Evolutionary conservation across 2,888 invertebrate species (phyloP).

Genomic region (Dynastes tityus): DNA sequence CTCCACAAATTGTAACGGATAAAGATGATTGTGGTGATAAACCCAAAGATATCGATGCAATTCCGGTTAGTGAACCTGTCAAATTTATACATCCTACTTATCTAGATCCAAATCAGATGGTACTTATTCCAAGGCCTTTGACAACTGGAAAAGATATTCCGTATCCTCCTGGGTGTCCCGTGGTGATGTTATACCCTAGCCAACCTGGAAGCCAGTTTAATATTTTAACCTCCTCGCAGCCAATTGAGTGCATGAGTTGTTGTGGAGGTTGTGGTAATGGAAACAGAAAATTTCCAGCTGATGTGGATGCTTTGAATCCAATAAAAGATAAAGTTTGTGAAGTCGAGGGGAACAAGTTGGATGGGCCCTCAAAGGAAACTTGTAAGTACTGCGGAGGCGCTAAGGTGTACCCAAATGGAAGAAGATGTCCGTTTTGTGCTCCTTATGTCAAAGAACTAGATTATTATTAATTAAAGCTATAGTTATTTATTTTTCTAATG

Average conservation of each 20-base stretch:
- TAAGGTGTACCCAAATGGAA: slow-evolving; percentile 12
- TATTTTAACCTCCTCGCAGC: slow-evolving; percentile 26
- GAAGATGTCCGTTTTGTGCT: slow-evolving; percentile 47
- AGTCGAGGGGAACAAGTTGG: not conserved
- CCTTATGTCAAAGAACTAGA: slow-evolving; percentile 43
- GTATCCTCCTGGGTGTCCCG: not conserved
- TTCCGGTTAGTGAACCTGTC: not conserved
- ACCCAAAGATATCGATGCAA: not conserved
- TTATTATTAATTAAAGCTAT: not conserved
- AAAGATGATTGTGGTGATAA: not conserved
- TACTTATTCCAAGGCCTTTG: not conserved
- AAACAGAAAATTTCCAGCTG: slow-evolving; percentile 15
- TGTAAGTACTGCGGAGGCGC: not conserved
- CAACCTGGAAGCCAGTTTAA: slow-evolving; percentile 3
- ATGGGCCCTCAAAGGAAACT: not conserved
- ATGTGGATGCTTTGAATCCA: slow-evolving; percentile 38
- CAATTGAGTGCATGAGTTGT: slow-evolving; percentile 7
- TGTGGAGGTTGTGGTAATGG: not conserved
- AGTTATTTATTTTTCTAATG: too few relatives aligned
- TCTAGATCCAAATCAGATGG: not conserved
- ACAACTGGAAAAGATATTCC: not conserved
- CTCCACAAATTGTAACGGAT: not conserved
- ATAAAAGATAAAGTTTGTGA: not conserved
- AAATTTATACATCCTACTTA: not conserved
- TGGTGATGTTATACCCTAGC: not conserved